phyloP scores from a whole-genome alignment of 2,888 invertebrate species.

The Acrocera orbiculus region DNA sequence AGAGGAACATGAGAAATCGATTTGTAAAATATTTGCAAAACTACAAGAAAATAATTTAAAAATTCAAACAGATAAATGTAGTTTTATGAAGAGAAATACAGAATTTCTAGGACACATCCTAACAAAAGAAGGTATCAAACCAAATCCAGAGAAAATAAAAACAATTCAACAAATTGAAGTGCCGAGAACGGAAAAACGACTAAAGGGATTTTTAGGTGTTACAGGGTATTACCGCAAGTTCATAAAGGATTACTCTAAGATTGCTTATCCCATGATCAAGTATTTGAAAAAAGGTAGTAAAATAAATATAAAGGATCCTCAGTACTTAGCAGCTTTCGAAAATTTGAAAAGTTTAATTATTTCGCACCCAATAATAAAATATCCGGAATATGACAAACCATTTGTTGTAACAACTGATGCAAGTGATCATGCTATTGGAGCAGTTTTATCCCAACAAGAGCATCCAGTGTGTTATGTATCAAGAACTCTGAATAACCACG shows the following conservation, averaged over 20 bases:
- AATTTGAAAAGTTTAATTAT: constrained; percentile 9
- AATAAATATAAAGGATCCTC: constrained; percentile 3
- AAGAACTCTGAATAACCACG: constrained; percentile 3
- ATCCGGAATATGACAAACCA: constrained; percentile 9
- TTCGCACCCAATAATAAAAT: constrained; percentile 10
- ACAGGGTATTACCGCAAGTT: constrained; percentile 8
- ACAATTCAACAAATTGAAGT: neutral
- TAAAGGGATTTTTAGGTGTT: constrained; percentile 1
- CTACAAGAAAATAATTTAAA: constrained; percentile 1
- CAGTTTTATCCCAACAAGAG: neutral
- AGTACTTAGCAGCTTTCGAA: constrained; percentile 10
- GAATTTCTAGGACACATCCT: neutral
- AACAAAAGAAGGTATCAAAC: neutral
- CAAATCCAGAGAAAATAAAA: neutral
- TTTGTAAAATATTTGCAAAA: too few relatives aligned
- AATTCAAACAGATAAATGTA: constrained; percentile 1
- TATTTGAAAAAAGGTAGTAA: constrained; percentile 1
- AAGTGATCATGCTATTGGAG: constrained; percentile 9
- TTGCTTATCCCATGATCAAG: neutral
- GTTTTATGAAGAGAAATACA: constrained; percentile 1
- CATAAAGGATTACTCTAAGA: constrained; percentile 4
- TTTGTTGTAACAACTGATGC: constrained; percentile 10
- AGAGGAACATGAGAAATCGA: constrained; percentile 8
- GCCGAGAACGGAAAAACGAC: neutral
- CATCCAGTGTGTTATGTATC: constrained; percentile 6